These are phyloP conservation scores for Thecocarcelia acutangulata DNA, from an alignment of 2,888 invertebrate genomes.

Conservation along the genomic window DNA sequence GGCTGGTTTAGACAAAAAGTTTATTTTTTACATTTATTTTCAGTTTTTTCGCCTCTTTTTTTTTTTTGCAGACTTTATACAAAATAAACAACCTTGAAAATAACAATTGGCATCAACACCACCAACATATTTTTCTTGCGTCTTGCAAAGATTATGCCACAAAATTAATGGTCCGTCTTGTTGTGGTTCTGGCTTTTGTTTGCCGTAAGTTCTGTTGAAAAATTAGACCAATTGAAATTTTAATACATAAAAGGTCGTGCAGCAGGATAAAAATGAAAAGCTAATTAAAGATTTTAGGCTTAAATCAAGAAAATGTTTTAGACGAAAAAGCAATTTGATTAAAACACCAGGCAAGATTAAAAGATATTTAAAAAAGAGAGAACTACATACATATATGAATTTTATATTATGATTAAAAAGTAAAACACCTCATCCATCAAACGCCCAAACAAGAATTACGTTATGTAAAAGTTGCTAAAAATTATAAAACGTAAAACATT, in stretches of 20 bases:
- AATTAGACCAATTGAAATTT: conserved; percentile 79
- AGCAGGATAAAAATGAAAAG: background rate
- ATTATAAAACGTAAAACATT: too few species aligned
- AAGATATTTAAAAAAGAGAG: too few species aligned
- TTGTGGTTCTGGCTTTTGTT: conserved; percentile 51
- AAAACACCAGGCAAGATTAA: too few species aligned
- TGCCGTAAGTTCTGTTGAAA: conserved; percentile 74
- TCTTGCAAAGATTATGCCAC: conserved; percentile 56
- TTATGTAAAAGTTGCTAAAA: too few species aligned
- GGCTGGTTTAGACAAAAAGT: conserved; percentile 46
- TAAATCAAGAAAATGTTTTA: too few species aligned
- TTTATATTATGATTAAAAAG: too few species aligned
- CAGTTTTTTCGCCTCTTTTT: conserved; percentile 1
- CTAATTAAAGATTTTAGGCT: conserved; percentile 1
- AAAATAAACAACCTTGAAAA: conserved; percentile 71
- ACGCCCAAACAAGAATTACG: too few species aligned
- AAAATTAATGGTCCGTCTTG: conserved; percentile 58
- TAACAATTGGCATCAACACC: conserved; percentile 71
- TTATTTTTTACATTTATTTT: conserved; percentile 32
- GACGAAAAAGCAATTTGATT: too few species aligned
- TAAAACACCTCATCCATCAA: too few species aligned
- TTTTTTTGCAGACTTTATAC: conserved; percentile 35
- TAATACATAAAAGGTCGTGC: conserved; percentile 12
- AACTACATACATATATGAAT: too few species aligned
- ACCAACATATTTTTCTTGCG: conserved; percentile 54